Base-by-base conservation (phyloP, 2,797 vertebrate genomes). In the Lithobates pipiens region DNA sequence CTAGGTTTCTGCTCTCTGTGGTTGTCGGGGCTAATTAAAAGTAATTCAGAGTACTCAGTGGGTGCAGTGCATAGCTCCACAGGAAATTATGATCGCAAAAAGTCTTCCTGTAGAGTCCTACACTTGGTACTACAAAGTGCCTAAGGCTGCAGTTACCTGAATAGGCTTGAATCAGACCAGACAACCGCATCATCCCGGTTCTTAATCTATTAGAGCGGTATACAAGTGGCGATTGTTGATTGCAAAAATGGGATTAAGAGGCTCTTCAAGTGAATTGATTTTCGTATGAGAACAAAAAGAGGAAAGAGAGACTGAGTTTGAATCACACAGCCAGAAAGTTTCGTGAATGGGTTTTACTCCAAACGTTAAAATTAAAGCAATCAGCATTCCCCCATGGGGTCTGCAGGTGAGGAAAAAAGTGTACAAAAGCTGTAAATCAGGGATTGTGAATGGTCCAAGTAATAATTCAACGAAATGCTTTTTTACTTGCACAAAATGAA, bases 201-300 rank as follows among this genome's bases (percentile, higher is more conserved):
- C 96, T 96, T 96, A 96, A 97, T 97, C 97, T 97, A 97, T 97
- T 97, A 96, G 96, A 96, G 96, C 95, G 88, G 94, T 95, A 96
- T 96, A 98, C 97, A 99, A 99, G 97, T 97, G 97, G 95, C 96
- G 96, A 98, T 99, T 99, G 98, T 99, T 97, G 97, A 96, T 93
- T 96, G 96, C 95, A 97, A 97, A 98, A 97, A 97, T 95, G 93
- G 97, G 98, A 99, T 99, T 99, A 99, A 98, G 97, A 96, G 95
- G 95, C 96, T 98, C 97, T 99, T 98, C 96, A 96, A 98, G 97
- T 95, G 97, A 98, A 98, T 98, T 97, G 97, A 97, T 99, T 99
- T 99, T 99, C 96, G 96, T 96, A 95, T 96, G 97, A 97, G 97
- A 97, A 98, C 97, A 99, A 99, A 99, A 95, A 96, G 91, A 93